Conservation (phyloP, 2,797 vertebrate species). For the Myotis daubentonii region DNA sequence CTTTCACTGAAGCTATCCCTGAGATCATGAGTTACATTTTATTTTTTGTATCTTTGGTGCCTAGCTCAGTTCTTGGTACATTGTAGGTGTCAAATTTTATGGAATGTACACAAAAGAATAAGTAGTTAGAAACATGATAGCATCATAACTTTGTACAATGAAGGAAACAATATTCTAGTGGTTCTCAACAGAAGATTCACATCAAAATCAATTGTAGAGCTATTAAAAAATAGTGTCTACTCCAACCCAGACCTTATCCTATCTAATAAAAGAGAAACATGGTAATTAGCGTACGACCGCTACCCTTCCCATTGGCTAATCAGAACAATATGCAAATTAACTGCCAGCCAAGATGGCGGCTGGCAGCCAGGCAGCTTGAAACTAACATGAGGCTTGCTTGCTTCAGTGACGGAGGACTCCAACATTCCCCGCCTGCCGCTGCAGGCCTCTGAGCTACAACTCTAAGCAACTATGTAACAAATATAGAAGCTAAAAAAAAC, state of each 20-base stretch:
- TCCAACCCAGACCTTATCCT: not conserved
- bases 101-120: not conserved
- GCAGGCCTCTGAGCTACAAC: too few relatives aligned
- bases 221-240: not conserved
- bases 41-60: not conserved
- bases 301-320: too few relatives aligned
- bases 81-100: not conserved
- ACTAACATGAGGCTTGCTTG: too few relatives aligned
- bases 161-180: not conserved
- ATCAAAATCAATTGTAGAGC: not conserved
- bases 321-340: too few relatives aligned
- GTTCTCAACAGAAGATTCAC: not conserved
- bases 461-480: too few relatives aligned
- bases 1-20: not conserved
- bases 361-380: too few relatives aligned
- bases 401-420: too few relatives aligned
- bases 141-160: not conserved
- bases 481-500: too few relatives aligned
- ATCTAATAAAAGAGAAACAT: too few relatives aligned
- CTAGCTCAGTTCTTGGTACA: not conserved
- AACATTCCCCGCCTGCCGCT: too few relatives aligned
- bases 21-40: not conserved
- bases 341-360: too few relatives aligned
- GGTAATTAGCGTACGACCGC: too few relatives aligned
- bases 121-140: conserved; percentile 25